Percentiles rank a stretch among this genome's conserved stretches.
These are phyloP conservation scores for Macrophya alboannulata DNA, from an alignment of 2,888 invertebrate species.

Conservation along the genomic window DNA sequence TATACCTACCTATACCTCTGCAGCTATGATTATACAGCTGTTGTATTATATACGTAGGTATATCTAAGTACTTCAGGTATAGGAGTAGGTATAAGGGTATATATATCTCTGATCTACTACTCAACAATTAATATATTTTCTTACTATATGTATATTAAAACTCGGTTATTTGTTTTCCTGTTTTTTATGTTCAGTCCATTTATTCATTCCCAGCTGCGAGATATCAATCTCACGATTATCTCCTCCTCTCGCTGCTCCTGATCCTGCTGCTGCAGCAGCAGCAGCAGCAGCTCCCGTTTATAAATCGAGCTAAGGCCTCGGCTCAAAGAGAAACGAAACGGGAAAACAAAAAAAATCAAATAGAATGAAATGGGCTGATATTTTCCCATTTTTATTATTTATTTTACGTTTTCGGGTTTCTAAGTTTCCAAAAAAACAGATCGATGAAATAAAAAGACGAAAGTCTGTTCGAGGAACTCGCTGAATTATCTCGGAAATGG, in stretches of 20 bases:
- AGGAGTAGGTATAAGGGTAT: not conserved
- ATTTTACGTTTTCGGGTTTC: not conserved
- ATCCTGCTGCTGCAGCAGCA: not conserved
- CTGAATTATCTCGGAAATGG: no score
- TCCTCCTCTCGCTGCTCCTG: not conserved
- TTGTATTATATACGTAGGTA: not conserved
- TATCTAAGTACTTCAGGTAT: not conserved
- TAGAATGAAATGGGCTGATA: no score
- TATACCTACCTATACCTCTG: not conserved
- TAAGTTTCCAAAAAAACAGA: no score
- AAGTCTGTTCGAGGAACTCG: no score
- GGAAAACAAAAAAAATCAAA: no score
- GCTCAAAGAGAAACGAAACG: not conserved
- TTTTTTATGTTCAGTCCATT: conserved; percentile 17
- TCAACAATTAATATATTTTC: conserved; percentile 21
- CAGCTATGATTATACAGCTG: not conserved
- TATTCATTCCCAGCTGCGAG: conserved; percentile 32
- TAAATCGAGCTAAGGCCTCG: not conserved
- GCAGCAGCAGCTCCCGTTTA: not conserved
- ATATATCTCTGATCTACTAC: not conserved
- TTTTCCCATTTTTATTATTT: no score
- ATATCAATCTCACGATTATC: conserved; percentile 20
- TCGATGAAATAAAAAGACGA: no score
- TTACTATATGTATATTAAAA: not conserved
- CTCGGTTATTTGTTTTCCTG: not conserved